Evolutionary conservation across 1,140 invertebrate species (phyloP).

Genomic region (Chelonus insularis): DNA sequence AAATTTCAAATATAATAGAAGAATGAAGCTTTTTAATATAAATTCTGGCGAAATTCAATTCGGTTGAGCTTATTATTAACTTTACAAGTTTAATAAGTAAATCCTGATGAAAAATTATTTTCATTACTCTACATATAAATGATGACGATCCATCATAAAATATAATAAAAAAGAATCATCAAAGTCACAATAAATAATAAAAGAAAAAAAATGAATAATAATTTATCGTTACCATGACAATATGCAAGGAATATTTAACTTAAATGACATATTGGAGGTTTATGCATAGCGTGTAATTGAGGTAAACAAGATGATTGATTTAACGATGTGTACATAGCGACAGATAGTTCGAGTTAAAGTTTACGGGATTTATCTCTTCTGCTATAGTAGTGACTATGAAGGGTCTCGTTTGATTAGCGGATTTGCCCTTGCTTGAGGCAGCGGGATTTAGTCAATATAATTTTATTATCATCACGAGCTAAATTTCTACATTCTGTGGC

Average conservation of each 20-base stretch:
- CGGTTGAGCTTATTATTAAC: too few relatives aligned
- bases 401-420: not conserved
- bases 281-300: constrained; percentile 23
- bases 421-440: not conserved
- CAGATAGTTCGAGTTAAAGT: constrained; percentile 17
- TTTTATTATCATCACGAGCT: not conserved
- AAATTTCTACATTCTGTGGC: not conserved
- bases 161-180: too few relatives aligned
- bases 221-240: not conserved
- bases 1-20: too few relatives aligned
- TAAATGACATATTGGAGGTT: not conserved
- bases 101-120: too few relatives aligned
- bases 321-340: constrained; percentile 31
- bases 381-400: not conserved
- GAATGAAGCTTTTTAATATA: too few relatives aligned
- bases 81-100: too few relatives aligned
- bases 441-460: not conserved
- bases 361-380: constrained; percentile 3
- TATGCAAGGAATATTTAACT: not conserved
- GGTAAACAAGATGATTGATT: constrained; percentile 31
- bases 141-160: too few relatives aligned
- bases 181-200: too few relatives aligned
- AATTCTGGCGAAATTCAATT: too few relatives aligned
- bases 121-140: too few relatives aligned
- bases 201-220: not conserved